phyloP scores from a whole-genome alignment of 2,113 vertebrate species.

The Antennarius striatus region DNA sequence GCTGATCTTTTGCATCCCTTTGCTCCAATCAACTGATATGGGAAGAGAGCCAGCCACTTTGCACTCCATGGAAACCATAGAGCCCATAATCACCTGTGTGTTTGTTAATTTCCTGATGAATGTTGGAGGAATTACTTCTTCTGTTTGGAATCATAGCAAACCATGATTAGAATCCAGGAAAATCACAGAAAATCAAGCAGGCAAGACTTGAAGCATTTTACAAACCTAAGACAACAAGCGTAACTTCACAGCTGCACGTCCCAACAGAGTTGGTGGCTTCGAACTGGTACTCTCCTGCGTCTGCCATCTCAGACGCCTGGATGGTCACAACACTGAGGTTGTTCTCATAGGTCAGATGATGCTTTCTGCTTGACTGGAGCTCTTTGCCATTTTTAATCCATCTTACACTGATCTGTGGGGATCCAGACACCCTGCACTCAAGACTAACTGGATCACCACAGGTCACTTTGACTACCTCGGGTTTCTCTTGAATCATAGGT shows the following conservation, averaged over 20 bases:
- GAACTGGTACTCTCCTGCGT: conserved; percentile 86
- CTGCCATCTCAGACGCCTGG: conserved; percentile 83
- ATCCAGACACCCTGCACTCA: conserved; percentile 87
- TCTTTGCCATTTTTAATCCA: conserved; percentile 90
- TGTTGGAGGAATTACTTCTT: conserved; percentile 86
- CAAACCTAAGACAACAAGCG: conserved; percentile 88
- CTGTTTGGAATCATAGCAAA: conserved; percentile 79
- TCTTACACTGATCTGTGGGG: conserved; percentile 87
- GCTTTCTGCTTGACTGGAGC: conserved; percentile 85
- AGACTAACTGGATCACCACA: conserved; percentile 88
- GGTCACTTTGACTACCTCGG: conserved; percentile 86
- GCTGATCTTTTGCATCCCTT: conserved; percentile 85
- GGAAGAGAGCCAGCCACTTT: conserved; percentile 90
- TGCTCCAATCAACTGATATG: conserved; percentile 88
- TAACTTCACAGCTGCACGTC: conserved; percentile 84
- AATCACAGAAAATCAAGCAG: neutral
- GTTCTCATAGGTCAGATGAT: conserved; percentile 84
- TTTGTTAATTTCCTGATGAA: conserved; percentile 89
- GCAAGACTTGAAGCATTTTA: conserved; percentile 45
- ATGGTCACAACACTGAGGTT: conserved; percentile 87
- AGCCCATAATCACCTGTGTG: conserved; percentile 85
- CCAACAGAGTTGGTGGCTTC: conserved; percentile 90
- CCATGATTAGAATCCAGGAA: conserved; percentile 21
- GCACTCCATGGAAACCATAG: conserved; percentile 87
- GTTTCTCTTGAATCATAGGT: conserved; percentile 86